Base-by-base conservation (phyloP, 2,888 invertebrate species). In the Calameuta idolon region DNA sequence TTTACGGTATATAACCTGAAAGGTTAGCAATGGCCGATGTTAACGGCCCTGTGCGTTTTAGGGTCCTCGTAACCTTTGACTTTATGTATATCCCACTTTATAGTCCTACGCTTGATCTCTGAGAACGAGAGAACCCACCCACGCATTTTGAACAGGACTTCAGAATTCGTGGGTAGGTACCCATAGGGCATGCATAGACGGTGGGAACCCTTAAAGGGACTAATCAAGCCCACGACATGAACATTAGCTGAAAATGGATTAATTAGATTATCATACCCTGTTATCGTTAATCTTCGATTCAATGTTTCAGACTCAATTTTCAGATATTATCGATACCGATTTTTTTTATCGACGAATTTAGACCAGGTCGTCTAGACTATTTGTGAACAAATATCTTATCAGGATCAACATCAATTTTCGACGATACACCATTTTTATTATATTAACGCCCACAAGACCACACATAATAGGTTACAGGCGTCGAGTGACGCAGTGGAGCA, bases 141-240 rank as follows among this genome's bases (percentile, higher is more conserved):
- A 90, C 89, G 89, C 89, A 89, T 87, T 85, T 87, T 77, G 87
- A 89, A 85, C 88, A 89, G 89, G 90, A 87, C 85, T 83, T 83
- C 88, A 90, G 88, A 86, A 87, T 82, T 83, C 75, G 85, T 82
- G 74, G 82, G 86, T 85, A 86, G 86, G 85, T 87, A 84, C 79
- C 82, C 83, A 81, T 81, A 83, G 86, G 85, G 83, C 79, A 34
- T 34, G 31, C 31, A 71, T 33, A 71, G 31, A 31, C 30, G 23
- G 71, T 11, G 33, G 5, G 12, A 31, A 30, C 71, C 33, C 33
- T 71, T 71, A 3, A 31, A 71, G 71, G 34, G 71, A 71, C 71
- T 31, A 30, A 31, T 23, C 23, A 23, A 55, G 23, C 23, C 2
- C 9, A 23, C 55, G 23, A 55, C 0, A 23, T 55, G 23, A 55